Evolutionary conservation across 2,797 vertebrate species (phyloP), one percentile per base, ranked within the genome.

Genomic region (Nothura maculosa): DNA sequence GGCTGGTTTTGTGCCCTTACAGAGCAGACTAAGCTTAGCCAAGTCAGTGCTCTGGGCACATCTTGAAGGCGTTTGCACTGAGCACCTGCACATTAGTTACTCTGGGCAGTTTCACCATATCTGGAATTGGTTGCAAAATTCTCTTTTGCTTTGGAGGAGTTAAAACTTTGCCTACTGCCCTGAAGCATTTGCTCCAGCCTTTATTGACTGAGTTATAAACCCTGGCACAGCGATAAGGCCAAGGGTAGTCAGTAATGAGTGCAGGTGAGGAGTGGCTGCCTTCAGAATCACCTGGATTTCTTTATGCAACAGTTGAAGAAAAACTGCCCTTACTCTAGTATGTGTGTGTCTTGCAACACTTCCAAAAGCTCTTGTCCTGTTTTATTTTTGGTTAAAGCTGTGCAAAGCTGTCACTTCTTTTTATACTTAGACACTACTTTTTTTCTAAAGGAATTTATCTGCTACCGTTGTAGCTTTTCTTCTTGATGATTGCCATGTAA

Each of bases 331-430:
- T 57, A 10, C 19, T 74, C 2, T 3, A 27, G 36, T 43, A 18
- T 24, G 2, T 34, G 34, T 34, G 12, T 22, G 48, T 77, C 52
- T 60, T 47, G 52, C 64, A 68, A 81, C 14, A 57, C 36, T 32
- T 88, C 57, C 48, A 38, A 30, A 70, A 88, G 61, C 61, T 85
- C n/a, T 57, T 82, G 78, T 77, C 64, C 32, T 22, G 11, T 90
- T 74, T 32, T 12, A 80, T 91, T 90, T 86, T n/a, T 68, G 70
- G 70, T 80, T 90, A 58, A 88, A 81, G 45, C 52, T 67, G 30
- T 67, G 64, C 61, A 70, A 87, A 92, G 40, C 18, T 43, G 76
- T 69, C 32, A 42, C 86, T 50, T 76, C n/a, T 15, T 28, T 0
- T 8, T 21, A 10, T 17, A 28, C 63, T 84, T n/a, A n/a, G n/a